A percentile compares a stretch with the other conserved stretches of the same genome.
These are phyloP conservation scores for Dexiosoma caninum DNA, from an alignment of 2,888 invertebrate species.

Conservation along the genomic window DNA sequence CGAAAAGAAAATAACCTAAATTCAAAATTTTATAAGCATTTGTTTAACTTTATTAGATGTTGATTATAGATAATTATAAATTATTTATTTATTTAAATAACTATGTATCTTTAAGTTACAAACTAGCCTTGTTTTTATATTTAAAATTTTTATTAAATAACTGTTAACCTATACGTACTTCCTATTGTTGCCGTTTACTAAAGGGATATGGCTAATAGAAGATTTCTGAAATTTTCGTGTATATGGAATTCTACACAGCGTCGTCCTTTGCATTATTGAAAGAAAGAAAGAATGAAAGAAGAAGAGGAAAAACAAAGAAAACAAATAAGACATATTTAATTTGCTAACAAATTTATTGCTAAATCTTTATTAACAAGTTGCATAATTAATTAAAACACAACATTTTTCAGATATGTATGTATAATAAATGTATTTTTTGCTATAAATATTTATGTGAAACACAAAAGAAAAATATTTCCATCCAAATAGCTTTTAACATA, in stretches of 20 bases:
- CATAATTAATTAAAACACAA: conserved; percentile 28
- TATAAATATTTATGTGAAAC: conserved; percentile 61
- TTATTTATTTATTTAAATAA: not conserved
- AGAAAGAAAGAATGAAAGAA: not conserved
- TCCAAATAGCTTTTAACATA: conserved; percentile 65
- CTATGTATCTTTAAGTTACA: not conserved
- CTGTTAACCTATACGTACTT: not conserved
- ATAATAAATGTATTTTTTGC: conserved; percentile 58
- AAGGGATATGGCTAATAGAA: conserved; percentile 61
- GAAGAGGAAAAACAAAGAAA: no score
- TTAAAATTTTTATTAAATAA: not conserved
- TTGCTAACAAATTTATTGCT: conserved; percentile 10
- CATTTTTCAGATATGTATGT: conserved; percentile 41
- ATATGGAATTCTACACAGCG: conserved; percentile 20
- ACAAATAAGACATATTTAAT: not conserved
- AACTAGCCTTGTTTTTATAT: not conserved
- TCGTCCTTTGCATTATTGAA: conserved; percentile 47
- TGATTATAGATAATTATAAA: not conserved
- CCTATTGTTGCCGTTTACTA: not conserved
- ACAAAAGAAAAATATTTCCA: conserved; percentile 59
- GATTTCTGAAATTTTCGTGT: conserved; percentile 13
- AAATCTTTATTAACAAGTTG: conserved; percentile 4
- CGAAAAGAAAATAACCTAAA: conserved; percentile 23
- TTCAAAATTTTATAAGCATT: conserved; percentile 21
- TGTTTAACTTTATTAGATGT: conserved; percentile 16